phyloP scores from a whole-genome alignment of 2,113 vertebrate genomes.

The Paraplagusia blochii region DNA sequence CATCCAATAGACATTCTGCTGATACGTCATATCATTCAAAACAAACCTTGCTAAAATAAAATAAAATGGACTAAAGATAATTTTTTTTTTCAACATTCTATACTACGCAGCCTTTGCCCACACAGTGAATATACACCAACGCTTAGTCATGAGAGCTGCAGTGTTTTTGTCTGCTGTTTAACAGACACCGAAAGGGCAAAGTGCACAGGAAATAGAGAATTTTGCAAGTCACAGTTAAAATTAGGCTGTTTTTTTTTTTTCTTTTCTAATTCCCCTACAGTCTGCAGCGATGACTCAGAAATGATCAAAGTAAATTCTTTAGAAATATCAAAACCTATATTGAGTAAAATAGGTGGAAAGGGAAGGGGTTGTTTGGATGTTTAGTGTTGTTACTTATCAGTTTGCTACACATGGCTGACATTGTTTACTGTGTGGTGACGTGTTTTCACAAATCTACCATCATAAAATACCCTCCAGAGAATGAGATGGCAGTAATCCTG shows the following conservation, averaged over 20 bases:
- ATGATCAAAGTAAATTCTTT: too few species aligned
- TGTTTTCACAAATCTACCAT: not conserved
- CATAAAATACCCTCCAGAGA: not conserved
- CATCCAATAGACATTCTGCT: too few species aligned
- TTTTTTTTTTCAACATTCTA: too few species aligned
- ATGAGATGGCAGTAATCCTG: not conserved
- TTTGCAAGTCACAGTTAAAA: slow-evolving; percentile 37
- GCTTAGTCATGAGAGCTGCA: slow-evolving; percentile 17
- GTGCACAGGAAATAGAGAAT: slow-evolving; percentile 51
- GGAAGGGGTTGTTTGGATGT: not conserved
- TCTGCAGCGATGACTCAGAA: slow-evolving; percentile 4
- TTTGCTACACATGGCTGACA: not conserved
- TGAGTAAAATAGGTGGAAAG: not conserved
- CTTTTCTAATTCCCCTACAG: slow-evolving; percentile 20
- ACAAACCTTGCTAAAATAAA: too few species aligned
- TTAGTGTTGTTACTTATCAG: not conserved
- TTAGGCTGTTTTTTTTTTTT: slow-evolving; percentile 10
- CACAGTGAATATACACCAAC: slow-evolving; percentile 15
- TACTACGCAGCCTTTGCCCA: slow-evolving; percentile 1
- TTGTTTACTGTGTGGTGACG: not conserved
- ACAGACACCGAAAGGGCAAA: slow-evolving; percentile 43
- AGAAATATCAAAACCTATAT: not conserved
- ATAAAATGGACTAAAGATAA: too few species aligned
- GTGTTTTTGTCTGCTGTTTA: slow-evolving; percentile 6
- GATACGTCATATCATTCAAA: too few species aligned